These are phyloP conservation scores for Naso thynnoides DNA, from an alignment of 2,797 vertebrate genomes.

Conservation along the genomic window DNA sequence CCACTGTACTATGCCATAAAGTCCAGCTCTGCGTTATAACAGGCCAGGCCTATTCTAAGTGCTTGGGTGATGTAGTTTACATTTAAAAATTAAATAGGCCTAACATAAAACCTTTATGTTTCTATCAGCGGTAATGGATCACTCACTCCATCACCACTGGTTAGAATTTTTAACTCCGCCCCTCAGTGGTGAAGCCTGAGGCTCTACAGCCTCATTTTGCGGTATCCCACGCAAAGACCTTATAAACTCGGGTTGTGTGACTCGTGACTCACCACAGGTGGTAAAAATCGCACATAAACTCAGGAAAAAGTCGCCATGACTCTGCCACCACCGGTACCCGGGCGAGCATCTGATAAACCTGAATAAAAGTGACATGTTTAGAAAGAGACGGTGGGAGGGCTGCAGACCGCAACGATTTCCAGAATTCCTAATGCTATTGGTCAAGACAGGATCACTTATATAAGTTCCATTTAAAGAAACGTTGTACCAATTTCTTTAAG, in stretches of 20 bases:
- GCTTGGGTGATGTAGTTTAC: too few relatives aligned
- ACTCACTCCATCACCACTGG: too few relatives aligned
- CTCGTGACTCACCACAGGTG: conserved; percentile 66
- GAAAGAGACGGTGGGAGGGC: conserved; percentile 60
- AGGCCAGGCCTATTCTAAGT: too few relatives aligned
- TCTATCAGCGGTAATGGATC: too few relatives aligned
- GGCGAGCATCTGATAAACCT: conserved; percentile 68
- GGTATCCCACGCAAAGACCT: conserved; percentile 1
- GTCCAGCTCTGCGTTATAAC: too few relatives aligned
- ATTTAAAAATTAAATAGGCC: too few relatives aligned
- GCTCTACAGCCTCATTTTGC: too few relatives aligned
- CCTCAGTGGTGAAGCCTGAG: conserved; percentile 9
- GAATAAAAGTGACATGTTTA: conserved; percentile 78
- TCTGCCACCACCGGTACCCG: conserved; percentile 51
- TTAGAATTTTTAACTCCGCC: neutral
- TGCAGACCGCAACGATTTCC: conserved; percentile 31
- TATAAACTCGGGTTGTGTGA: too few relatives aligned
- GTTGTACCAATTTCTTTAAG: too few relatives aligned
- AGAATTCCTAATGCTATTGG: conserved; percentile 12
- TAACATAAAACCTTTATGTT: too few relatives aligned
- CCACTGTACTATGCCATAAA: too few relatives aligned
- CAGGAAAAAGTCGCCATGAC: conserved; percentile 52
- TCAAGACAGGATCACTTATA: neutral
- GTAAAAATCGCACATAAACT: conserved; percentile 73
- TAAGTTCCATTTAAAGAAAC: neutral